Conservation (phyloP, 2,888 invertebrate species). For the Dugesia japonica region DNA sequence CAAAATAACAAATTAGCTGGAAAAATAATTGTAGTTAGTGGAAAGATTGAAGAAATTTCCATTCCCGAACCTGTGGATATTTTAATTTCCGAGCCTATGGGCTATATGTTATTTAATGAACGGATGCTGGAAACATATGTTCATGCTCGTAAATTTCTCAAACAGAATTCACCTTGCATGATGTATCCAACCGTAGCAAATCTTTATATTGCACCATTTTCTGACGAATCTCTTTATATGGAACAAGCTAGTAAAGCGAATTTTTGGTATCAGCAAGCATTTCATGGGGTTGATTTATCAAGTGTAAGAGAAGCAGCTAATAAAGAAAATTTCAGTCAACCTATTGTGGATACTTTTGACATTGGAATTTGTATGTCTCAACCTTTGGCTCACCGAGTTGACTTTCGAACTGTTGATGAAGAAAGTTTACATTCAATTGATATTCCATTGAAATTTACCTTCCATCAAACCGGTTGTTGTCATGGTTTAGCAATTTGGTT, state of each 20-base stretch:
- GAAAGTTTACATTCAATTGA: constrained; percentile 82
- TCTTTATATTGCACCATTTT: constrained; percentile 87
- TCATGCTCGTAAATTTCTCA: constrained; percentile 89
- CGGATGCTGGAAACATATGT: constrained; percentile 94
- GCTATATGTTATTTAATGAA: constrained; percentile 98
- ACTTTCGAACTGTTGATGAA: constrained; percentile 78
- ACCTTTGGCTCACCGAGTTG: constrained; percentile 75
- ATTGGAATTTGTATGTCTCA: constrained; percentile 86
- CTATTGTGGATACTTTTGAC: constrained; percentile 95
- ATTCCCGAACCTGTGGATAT: constrained; percentile 77
- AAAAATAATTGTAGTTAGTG: constrained; percentile 45
- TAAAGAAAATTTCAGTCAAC: constrained; percentile 90
- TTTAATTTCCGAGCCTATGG: constrained; percentile 97
- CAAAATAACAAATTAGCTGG: constrained; percentile 71
- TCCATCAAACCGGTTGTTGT: constrained; percentile 76
- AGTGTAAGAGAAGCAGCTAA: constrained; percentile 76
- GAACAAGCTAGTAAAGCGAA: constrained; percentile 84
- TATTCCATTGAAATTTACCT: constrained; percentile 78
- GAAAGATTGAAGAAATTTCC: constrained; percentile 3
- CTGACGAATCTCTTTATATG: constrained; percentile 74
- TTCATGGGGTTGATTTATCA: constrained; percentile 87
- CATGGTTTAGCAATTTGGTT: constrained; percentile 98
- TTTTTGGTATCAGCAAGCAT: constrained; percentile 75
- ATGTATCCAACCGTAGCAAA: constrained; percentile 96
- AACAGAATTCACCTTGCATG: constrained; percentile 49